Evolutionary conservation across 2,113 vertebrate genomes (phyloP).

Genomic region (Grammomys dolichurus): DNA sequence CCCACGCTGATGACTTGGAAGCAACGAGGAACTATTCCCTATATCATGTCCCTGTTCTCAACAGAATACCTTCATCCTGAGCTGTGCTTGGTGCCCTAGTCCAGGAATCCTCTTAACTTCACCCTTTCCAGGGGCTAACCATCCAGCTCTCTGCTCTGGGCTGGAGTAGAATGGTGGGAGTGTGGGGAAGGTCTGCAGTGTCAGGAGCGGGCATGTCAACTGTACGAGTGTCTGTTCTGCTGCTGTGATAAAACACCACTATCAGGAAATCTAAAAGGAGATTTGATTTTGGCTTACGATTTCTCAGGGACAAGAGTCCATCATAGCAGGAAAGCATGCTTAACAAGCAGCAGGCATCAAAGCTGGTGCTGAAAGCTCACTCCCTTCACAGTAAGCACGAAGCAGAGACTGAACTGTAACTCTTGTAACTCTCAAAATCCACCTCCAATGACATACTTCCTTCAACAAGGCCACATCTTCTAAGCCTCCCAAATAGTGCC

Average conservation of each 20-base stretch:
- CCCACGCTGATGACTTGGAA: background rate
- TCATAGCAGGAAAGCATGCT: background rate
- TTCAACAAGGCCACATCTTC: background rate
- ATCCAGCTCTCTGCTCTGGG: background rate
- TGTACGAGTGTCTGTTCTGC: background rate
- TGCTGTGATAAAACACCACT: background rate
- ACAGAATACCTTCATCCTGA: background rate
- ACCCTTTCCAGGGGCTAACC: background rate
- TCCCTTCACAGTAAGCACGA: background rate
- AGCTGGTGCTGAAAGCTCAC: background rate
- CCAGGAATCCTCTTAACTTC: background rate
- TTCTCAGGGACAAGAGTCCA: background rate
- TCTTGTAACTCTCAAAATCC: background rate
- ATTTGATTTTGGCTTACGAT: background rate
- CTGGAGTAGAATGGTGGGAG: background rate
- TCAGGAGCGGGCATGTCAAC: background rate
- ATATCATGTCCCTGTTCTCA: background rate
- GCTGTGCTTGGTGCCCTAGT: background rate
- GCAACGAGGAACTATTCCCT: background rate
- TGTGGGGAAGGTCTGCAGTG: background rate
- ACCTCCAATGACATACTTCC: background rate
- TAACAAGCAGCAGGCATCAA: background rate
- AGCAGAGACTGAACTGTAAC: background rate
- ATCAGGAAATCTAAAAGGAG: background rate
- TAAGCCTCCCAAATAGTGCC: background rate